Base-by-base conservation (phyloP, 2,888 invertebrate genomes). In the Gastrophysa polygoni region DNA sequence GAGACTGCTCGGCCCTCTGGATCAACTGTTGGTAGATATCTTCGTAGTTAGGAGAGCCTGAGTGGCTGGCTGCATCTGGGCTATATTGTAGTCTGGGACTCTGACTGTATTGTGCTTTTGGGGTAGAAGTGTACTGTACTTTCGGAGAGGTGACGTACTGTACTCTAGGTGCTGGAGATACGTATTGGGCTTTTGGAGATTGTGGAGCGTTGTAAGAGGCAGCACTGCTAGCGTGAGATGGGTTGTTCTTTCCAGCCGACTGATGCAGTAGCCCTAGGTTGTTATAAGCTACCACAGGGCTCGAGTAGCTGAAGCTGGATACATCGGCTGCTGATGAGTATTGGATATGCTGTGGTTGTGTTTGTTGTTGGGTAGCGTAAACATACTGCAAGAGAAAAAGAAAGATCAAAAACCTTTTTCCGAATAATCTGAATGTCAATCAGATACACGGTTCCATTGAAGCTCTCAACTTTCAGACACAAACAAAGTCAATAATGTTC, bases 281-380 rank as follows among this genome's bases (percentile, higher is more conserved):
- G 58, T 76, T 78, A 71, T 81, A 81, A 6, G 74, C 69, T 2
- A 81, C 81, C 20, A 80, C 66, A 7, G 81, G 81, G 59, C 79
- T 81, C 43, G 75, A 75, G 66, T 80, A 81, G 64, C 77, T 75
- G 73, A 81, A 81, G 55, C 77, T 75, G 1, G 80, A 81, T 3
- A 81, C 81, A 49, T 80, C 79, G 28, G 75, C 76, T n/a, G 81
- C 81, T 59, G 78, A 73, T 0, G 81, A 81, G 63, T 77, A 80
- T 16, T 71, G 75, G 28, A 72, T 63, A 17, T 67, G 59, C 52
- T 66, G 66, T 50, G 61, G 63, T 21, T 64, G 66, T 8, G 61
- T 64, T 60, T 64, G 71, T 17, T 57, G 64, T 44, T 68, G 43
- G 16, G 54, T 6, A 38, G 17, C 43, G 18, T 68, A 73, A 16